A percentile compares a stretch with the other conserved stretches of the same genome.
phyloP scores from a whole-genome alignment of 2,888 invertebrate genomes.

The Apamea anceps region DNA sequence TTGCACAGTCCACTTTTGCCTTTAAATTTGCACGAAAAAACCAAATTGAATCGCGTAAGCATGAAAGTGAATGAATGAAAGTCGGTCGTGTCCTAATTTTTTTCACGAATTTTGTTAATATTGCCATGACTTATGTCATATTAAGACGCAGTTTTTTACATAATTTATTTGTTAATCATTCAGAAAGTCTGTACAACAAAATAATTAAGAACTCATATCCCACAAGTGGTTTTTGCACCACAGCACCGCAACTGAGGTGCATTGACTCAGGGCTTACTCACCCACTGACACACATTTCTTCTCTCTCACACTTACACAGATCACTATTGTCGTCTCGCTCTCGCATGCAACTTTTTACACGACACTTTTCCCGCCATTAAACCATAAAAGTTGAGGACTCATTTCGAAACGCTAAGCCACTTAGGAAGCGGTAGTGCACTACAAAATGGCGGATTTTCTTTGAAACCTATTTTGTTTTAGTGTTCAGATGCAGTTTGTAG shows the following conservation, averaged over 20 bases:
- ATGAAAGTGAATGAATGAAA: slow-evolving; percentile 4
- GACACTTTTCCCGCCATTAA: slow-evolving; percentile 83
- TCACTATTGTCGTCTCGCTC: slow-evolving; percentile 70
- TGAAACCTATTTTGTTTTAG: slow-evolving; percentile 16
- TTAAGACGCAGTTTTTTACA: slow-evolving; percentile 3
- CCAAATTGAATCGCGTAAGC: background rate
- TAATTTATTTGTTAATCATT: slow-evolving; percentile 27
- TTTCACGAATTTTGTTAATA: background rate
- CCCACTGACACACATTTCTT: slow-evolving; percentile 85
- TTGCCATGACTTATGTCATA: slow-evolving; percentile 12
- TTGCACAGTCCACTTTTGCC: background rate
- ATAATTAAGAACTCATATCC: slow-evolving; percentile 58
- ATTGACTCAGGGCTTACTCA: slow-evolving; percentile 81
- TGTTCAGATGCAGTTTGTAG: slow-evolving; percentile 2
- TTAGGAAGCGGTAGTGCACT: slow-evolving; percentile 66
- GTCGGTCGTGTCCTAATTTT: background rate
- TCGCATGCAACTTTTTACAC: slow-evolving; percentile 76
- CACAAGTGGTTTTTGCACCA: slow-evolving; percentile 55
- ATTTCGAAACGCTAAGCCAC: slow-evolving; percentile 75
- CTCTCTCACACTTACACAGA: slow-evolving; percentile 72
- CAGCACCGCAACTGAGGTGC: slow-evolving; percentile 73
- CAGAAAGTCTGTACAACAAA: slow-evolving; percentile 35
- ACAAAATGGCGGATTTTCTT: slow-evolving; percentile 53
- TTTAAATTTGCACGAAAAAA: background rate
- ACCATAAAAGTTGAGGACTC: slow-evolving; percentile 80